A percentile compares a stretch with the other conserved stretches of the same genome.
Conservation (phyloP, 1,140 invertebrate species). For the Papilio polytes region DNA sequence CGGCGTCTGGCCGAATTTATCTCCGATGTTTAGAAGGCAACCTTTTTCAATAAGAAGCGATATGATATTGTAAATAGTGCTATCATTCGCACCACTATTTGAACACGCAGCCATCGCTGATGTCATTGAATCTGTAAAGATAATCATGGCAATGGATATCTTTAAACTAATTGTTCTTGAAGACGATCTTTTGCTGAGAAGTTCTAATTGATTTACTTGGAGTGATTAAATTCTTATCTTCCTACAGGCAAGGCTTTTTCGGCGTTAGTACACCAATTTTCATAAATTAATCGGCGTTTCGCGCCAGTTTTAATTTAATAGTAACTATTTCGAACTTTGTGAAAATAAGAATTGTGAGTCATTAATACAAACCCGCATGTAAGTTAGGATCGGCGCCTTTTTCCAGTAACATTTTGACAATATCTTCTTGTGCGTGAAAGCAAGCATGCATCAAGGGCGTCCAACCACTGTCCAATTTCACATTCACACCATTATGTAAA, state of each 20-base stretch:
- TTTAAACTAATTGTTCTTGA: too few species aligned
- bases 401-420: slow-evolving; percentile 65
- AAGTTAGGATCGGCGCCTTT: slow-evolving; percentile 69
- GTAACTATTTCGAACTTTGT: too few species aligned
- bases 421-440: slow-evolving; percentile 72
- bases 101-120: slow-evolving; percentile 83
- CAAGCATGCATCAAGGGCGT: slow-evolving; percentile 72
- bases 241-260: too few species aligned
- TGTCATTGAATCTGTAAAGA: slow-evolving; percentile 81
- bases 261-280: too few species aligned
- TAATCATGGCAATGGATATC: not conserved
- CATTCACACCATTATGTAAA: slow-evolving; percentile 61
- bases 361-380: slow-evolving; percentile 58
- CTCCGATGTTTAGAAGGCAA: slow-evolving; percentile 73
- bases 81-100: slow-evolving; percentile 65
- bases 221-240: too few species aligned
- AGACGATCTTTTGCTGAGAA: too few species aligned
- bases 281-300: too few species aligned
- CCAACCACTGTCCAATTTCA: slow-evolving; percentile 73
- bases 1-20: slow-evolving; percentile 81
- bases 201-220: too few species aligned
- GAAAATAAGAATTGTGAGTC: not conserved
- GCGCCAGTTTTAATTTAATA: too few species aligned
- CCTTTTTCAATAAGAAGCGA: slow-evolving; percentile 60
- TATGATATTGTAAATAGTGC: slow-evolving; percentile 64